Evolutionary conservation across 2,888 invertebrate species (phyloP).

Genomic region (Xanthia icteritia): DNA sequence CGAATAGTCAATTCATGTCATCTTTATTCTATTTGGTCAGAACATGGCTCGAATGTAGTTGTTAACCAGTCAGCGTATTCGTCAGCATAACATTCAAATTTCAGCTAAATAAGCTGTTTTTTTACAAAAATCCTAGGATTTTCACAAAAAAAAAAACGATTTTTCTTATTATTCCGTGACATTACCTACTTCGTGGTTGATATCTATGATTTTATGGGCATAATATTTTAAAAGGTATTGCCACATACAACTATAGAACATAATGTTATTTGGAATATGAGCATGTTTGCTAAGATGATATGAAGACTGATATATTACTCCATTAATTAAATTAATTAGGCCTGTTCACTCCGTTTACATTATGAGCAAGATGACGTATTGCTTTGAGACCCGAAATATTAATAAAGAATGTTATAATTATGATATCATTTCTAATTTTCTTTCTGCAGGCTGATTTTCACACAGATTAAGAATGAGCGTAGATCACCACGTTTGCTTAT

Average conservation of each 20-base stretch:
- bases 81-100: neutral
- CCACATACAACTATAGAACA: neutral
- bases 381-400: conserved; percentile 26
- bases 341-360: conserved; percentile 47
- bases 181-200: neutral
- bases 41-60: neutral
- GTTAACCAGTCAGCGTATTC: neutral
- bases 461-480: neutral
- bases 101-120: neutral
- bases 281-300: conserved; percentile 32
- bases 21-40: neutral
- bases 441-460: neutral
- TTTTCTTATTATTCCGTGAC: neutral
- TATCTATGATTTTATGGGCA: neutral
- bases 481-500: neutral
- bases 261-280: conserved; percentile 24
- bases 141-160: neutral
- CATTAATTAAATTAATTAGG: conserved; percentile 54
- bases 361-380: conserved; percentile 39
- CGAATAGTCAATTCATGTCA: neutral
- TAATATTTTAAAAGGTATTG: neutral
- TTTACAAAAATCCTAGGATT: neutral
- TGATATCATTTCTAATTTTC: neutral
- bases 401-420: conserved; percentile 30
- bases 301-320: conserved; percentile 43